Evolutionary conservation across 2,888 invertebrate species (phyloP).

Genomic region (Hypselothyrea guttata): DNA sequence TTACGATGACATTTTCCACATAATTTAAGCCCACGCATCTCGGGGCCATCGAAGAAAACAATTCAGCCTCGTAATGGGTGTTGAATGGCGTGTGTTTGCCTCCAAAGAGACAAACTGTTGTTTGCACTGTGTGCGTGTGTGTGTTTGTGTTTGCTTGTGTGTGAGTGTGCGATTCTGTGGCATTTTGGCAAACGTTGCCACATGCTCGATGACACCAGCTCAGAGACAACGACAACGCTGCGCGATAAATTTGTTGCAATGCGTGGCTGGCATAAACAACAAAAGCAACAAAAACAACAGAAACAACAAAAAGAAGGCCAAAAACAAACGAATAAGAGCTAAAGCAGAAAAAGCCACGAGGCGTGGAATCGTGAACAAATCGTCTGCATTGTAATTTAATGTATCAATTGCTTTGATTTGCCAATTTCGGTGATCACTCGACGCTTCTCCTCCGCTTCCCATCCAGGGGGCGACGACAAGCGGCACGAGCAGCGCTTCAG

Average conservation of each 20-base stretch:
- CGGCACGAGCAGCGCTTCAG: constrained; percentile 67
- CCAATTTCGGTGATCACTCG: constrained; percentile 70
- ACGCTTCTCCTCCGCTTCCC: constrained; percentile 45
- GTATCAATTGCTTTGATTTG: constrained; percentile 77
- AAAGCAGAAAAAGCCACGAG: constrained; percentile 40
- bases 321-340: constrained; percentile 3
- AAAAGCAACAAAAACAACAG: constrained; percentile 5
- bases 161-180: constrained; percentile 44
- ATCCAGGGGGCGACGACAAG: constrained; percentile 63
- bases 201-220: constrained; percentile 73
- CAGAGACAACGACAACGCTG: constrained; percentile 51
- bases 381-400: constrained; percentile 78
- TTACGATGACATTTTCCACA: constrained; percentile 83
- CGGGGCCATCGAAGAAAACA: constrained; percentile 42
- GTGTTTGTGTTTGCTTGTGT: constrained; percentile 15
- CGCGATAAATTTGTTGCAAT: constrained; percentile 77
- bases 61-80: constrained; percentile 69
- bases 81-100: constrained; percentile 67
- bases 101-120: constrained; percentile 46
- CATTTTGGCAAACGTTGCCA: constrained; percentile 59
- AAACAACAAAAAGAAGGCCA: constrained; percentile 9
- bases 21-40: constrained; percentile 82
- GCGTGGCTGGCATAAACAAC: constrained; percentile 74
- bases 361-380: constrained; percentile 75
- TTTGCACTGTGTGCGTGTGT: constrained; percentile 9